Evolutionary conservation across 2,113 vertebrate species (phyloP), one percentile per base, ranked within the genome.

Genomic region (Malurus melanocephalus): DNA sequence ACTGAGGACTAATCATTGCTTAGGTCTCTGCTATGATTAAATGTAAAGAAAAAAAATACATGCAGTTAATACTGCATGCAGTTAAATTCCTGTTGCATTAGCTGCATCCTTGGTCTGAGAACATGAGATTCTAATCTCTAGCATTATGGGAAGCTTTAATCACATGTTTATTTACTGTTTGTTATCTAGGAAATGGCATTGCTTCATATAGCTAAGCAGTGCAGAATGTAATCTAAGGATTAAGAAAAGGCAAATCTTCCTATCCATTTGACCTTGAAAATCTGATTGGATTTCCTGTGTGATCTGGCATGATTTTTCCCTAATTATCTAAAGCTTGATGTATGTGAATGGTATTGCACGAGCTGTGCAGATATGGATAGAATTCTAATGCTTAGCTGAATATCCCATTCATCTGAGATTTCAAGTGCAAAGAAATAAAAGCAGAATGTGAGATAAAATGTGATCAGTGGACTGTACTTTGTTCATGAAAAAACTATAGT

Each of bases 211-310:
- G 66, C 65, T 32, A 66, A 93, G 75, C 65, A 78, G 59, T 89
- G 94, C 91, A 94, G 94, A 96, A 96, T 97, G 96, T 98, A 98
- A 98, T 98, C 98, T 97, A 93, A 93, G 97, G 97, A 98, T 98
- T 98, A 98, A 91, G 85, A 94, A 84, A 96, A 97, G 80, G 95
- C 95, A 96, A 97, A 98, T 98, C 97, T 96, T 96, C 89, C 97
- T 96, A 77, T 95, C 95, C 93, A 88, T 96, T 97, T 95, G 96
- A 97, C 97, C 97, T 98, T 97, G 97, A 97, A 96, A 97, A 97
- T 96, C 91, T 97, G 95, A 96, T 95, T 94, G 95, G 96, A 93
- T 93, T 94, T 96, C 38, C 71, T 85, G 32, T 87, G 55, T 85
- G 87, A 77, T 90, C 79, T 90, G 45, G 71, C 51, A 87, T 79